Base-by-base conservation (phyloP, 2,888 invertebrate species). In the Loripinus fragilis region DNA sequence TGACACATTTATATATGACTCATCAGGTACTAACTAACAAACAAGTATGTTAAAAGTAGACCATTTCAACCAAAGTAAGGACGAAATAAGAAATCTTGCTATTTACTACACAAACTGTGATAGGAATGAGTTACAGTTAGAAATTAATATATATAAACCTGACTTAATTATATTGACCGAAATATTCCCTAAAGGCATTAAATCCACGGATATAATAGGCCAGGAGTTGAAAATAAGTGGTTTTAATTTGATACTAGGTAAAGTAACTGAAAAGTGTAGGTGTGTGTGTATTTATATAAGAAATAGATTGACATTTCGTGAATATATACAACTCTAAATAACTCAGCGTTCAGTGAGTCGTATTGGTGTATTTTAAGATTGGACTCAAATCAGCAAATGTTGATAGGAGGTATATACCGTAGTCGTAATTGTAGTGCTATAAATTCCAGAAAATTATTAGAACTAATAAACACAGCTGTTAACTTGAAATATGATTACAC, bases 51-150 rank as follows among this genome's bases (percentile, higher is more conserved):
- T 33, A 15, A 60, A 33, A 20, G 33, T 33, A 60, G 33, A 60
- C 30, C 33, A 60, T 60, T 8, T 12, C 15, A 15, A 42, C 10
- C 41, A 23, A 23, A 12, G 41, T 67, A 28, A 67, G 7, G 28
- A 67, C 42, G 67, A 45, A 67, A 67, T 7, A 8, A n/a, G 67
- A 1, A 67, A 67, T 23, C 23, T 67, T 20, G 28, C 15, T 42
- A 67, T 67, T 28, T 67, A 67, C n/a, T 67, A 67, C 67, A 67
- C 67, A 41, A 67, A 67, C n/a, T 67, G 42, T 42, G 67, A 67
- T 17, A 67, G 67, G 42, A 42, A 67, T 67, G 67, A 67, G 45
- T 45, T 67, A n/a, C 15, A 25, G 23, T 25, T 67, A 2, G 67
- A 67, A 67, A 67, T 67, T 28, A 28, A 67, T 42, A 38, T 15